Evolutionary conservation across 2,113 vertebrate genomes (phyloP).

Genomic region (Lasiurus cinereus): DNA sequence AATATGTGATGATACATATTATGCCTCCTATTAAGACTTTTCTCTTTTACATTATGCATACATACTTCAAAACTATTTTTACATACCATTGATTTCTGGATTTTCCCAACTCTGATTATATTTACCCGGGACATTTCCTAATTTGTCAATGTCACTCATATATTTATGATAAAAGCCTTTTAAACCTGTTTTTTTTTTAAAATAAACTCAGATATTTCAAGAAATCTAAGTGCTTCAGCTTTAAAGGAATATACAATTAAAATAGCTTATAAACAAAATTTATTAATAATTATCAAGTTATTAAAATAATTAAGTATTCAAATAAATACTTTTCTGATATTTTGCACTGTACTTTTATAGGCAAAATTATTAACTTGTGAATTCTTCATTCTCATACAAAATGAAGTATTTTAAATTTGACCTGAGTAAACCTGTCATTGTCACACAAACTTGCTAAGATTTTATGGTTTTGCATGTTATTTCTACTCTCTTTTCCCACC

Average conservation of each 20-base stretch:
- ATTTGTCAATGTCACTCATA: not conserved
- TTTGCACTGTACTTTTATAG: not conserved
- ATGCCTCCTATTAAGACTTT: not conserved
- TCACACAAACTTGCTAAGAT: not conserved
- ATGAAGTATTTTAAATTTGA: not conserved
- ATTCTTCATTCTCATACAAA: not conserved
- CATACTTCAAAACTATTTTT: not conserved
- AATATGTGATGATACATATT: not conserved
- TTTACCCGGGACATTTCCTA: not conserved
- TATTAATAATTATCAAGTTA: not conserved
- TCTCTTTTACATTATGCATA: not conserved
- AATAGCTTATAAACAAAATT: not conserved
- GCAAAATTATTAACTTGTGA: not conserved
- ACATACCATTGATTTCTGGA: not conserved
- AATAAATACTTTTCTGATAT: conserved; percentile 30
- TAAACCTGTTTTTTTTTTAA: not conserved
- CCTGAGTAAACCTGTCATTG: not conserved
- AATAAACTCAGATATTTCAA: not conserved
- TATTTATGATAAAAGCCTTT: conserved; percentile 1
- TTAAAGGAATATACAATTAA: conserved; percentile 11
- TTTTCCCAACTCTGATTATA: not conserved
- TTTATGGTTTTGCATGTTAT: not conserved
- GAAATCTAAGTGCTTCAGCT: not conserved
- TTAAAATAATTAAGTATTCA: not conserved
- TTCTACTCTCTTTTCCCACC: not conserved